These are phyloP conservation scores for Tychaedon coryphoeus DNA, from an alignment of 2,113 vertebrate genomes.

Conservation along the genomic window DNA sequence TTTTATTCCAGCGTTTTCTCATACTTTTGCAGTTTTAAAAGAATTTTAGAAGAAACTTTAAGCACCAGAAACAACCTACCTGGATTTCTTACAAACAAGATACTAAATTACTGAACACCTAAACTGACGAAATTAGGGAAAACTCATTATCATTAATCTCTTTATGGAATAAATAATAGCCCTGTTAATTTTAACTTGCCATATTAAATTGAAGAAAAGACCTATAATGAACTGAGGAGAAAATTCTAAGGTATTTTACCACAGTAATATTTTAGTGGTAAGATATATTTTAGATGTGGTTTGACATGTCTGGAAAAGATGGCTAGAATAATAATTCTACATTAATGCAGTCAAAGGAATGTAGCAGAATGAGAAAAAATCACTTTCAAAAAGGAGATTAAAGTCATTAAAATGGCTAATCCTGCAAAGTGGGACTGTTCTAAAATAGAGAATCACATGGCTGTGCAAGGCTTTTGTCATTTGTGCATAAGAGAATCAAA, in stretches of 20 bases:
- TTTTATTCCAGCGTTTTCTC: neutral
- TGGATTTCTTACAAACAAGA: conserved; percentile 1
- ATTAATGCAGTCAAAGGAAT: conserved; percentile 77
- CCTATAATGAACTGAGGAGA: conserved; percentile 36
- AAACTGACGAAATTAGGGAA: conserved; percentile 36
- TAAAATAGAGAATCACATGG: conserved; percentile 87
- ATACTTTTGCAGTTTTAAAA: neutral
- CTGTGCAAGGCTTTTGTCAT: conserved; percentile 86
- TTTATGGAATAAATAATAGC: conserved; percentile 47
- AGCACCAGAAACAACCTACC: neutral
- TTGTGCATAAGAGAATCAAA: conserved; percentile 78
- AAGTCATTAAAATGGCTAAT: conserved; percentile 94
- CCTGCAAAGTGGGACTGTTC: conserved; percentile 88
- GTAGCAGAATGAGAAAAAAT: conserved; percentile 78
- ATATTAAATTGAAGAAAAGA: conserved; percentile 23
- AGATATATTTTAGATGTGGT: conserved; percentile 24
- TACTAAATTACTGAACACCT: neutral
- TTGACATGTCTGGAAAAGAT: conserved; percentile 27
- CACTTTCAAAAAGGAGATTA: conserved; percentile 87
- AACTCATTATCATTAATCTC: conserved; percentile 64
- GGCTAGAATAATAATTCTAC: conserved; percentile 75
- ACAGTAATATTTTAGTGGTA: conserved; percentile 23
- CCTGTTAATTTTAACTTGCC: conserved; percentile 34
- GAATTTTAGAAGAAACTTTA: neutral
- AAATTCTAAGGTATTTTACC: conserved; percentile 42